Evolutionary conservation across 2,888 invertebrate species (phyloP).

Genomic region (Spodoptera exigua): DNA sequence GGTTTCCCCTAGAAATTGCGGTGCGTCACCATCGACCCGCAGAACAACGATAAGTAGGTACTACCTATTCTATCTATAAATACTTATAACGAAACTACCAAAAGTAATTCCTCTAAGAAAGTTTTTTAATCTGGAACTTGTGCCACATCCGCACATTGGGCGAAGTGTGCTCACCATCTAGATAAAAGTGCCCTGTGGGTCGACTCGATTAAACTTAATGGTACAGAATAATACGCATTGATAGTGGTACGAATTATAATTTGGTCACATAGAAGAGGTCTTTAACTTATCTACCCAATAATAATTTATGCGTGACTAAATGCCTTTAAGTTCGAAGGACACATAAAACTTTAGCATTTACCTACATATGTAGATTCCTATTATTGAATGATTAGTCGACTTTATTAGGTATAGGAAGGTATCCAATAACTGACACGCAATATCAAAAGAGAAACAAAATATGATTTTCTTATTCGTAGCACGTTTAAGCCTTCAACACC

Average conservation of each 20-base stretch:
- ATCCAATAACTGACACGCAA: too few species aligned
- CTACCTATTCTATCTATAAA: constrained; percentile 10
- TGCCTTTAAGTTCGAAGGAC: too few species aligned
- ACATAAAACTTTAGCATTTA: too few species aligned
- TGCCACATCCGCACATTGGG: constrained; percentile 20
- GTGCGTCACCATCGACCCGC: too few species aligned
- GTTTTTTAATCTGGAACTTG: constrained; percentile 60
- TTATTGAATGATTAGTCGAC: too few species aligned
- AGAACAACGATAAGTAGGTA: neutral
- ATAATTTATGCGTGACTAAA: too few species aligned
- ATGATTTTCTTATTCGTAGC: constrained; percentile 12
- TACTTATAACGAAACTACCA: constrained; percentile 9
- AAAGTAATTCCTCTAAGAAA: constrained; percentile 50
- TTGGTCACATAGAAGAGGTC: constrained; percentile 5
- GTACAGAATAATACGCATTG: constrained; percentile 13
- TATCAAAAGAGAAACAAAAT: neutral
- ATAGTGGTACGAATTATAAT: constrained; percentile 25
- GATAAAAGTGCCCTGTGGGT: constrained; percentile 27
- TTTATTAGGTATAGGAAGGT: too few species aligned
- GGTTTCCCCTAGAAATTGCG: too few species aligned
- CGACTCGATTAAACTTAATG: constrained; percentile 37
- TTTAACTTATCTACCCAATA: constrained; percentile 1
- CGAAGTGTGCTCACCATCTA: constrained; percentile 28
- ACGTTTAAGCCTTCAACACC: constrained; percentile 14
- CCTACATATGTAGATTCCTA: too few species aligned